phyloP scores from a whole-genome alignment of 2,888 invertebrate species.

The Drosophila rellima region DNA sequence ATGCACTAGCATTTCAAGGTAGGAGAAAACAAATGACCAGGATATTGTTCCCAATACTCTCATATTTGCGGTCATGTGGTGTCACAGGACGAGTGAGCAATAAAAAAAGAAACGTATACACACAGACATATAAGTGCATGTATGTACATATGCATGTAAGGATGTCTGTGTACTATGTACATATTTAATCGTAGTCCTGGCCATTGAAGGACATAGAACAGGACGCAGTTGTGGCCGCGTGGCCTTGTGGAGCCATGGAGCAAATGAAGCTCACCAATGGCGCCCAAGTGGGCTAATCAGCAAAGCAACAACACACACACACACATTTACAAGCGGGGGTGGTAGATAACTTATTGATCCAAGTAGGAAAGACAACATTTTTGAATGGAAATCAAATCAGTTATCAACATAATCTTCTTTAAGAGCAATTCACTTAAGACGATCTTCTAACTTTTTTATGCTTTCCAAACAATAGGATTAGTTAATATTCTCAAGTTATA shows the following conservation, averaged over 20 bases:
- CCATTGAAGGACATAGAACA: constrained; percentile 23
- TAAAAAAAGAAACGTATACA: constrained; percentile 39
- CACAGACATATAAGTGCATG: not conserved
- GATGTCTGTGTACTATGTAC: constrained; percentile 19
- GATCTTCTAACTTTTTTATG: no score
- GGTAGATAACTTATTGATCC: not conserved
- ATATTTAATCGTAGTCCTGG: constrained; percentile 34
- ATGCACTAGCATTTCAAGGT: constrained; percentile 15
- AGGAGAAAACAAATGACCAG: constrained; percentile 33
- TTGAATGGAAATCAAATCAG: no score
- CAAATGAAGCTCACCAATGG: constrained; percentile 77
- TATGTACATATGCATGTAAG: constrained; percentile 4
- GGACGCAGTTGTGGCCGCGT: constrained; percentile 13
- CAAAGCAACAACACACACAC: constrained; percentile 51
- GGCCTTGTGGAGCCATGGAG: constrained; percentile 52
- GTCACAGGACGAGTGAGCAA: constrained; percentile 36
- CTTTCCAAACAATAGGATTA: no score
- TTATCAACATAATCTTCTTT: no score
- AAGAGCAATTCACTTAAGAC: no score
- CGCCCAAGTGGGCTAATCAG: constrained; percentile 81
- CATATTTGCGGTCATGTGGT: constrained; percentile 50
- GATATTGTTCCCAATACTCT: constrained; percentile 56
- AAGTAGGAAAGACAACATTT: not conserved
- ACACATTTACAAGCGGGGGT: constrained; percentile 14
- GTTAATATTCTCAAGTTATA: no score